Percentiles rank a stretch among this genome's conserved stretches.
Evolutionary conservation across 1,140 invertebrate genomes (phyloP).

Genomic region (Platyscapa corneri): DNA sequence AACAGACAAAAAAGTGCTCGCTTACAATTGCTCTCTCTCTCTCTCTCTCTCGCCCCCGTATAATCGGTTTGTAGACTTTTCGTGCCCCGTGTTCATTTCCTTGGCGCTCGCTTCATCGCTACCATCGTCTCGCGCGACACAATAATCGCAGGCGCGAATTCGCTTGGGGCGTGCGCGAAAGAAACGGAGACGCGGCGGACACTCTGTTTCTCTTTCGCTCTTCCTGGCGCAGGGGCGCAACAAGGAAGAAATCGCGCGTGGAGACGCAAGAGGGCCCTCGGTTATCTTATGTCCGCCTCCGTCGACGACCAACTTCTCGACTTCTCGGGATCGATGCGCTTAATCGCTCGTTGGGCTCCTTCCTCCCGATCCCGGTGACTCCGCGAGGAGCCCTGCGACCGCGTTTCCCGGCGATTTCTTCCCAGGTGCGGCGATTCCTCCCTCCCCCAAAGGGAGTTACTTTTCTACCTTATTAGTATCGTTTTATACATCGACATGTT

Average conservation of each 20-base stretch:
- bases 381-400: too few relatives aligned
- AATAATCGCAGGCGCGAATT: background rate
- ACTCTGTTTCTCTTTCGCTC: background rate
- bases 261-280: background rate
- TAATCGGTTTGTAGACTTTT: background rate
- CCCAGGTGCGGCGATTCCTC: background rate
- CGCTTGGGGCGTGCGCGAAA: background rate
- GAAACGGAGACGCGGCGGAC: background rate
- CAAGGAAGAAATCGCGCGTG: background rate
- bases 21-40: background rate
- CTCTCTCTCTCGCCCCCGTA: background rate
- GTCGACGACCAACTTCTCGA: background rate
- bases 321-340: background rate
- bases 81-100: background rate
- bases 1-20: background rate
- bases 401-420: too few relatives aligned
- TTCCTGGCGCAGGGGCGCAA: too few relatives aligned
- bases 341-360: too few relatives aligned
- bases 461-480: slow-evolving; percentile 60
- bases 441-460: slow-evolving; percentile 25
- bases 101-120: background rate
- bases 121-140: too few relatives aligned
- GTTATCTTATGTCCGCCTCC: too few relatives aligned
- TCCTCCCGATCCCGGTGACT: too few relatives aligned
- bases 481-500: slow-evolving; percentile 65